A percentile compares a stretch with the other conserved stretches of the same genome.
Conservation (phyloP, 1,140 invertebrate species). For the Paracyclopina nana region DNA sequence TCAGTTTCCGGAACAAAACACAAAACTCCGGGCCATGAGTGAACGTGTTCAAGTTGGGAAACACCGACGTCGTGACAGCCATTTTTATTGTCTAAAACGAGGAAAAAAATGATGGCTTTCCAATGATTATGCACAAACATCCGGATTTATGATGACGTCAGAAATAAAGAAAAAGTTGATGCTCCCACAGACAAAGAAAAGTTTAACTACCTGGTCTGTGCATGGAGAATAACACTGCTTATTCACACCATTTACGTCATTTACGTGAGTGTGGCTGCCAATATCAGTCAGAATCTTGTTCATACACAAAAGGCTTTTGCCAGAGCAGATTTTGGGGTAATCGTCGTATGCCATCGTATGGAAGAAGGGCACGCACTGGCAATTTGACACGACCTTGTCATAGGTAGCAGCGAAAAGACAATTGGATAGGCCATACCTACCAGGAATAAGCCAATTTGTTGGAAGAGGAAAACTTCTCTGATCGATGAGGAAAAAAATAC, state of each 20-base stretch:
- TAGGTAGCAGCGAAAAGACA: not conserved
- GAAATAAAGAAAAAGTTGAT: too few species aligned
- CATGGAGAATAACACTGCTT: constrained; percentile 5
- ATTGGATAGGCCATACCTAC: constrained; percentile 1
- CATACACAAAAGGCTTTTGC: constrained; percentile 8
- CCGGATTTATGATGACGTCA: too few species aligned
- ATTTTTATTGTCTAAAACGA: constrained; percentile 1
- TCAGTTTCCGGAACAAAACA: not conserved
- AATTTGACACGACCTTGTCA: not conserved
- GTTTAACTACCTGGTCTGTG: too few species aligned
- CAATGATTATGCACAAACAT: too few species aligned
- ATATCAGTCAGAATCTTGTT: constrained; percentile 11
- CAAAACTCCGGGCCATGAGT: constrained; percentile 1
- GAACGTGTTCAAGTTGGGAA: constrained; percentile 11
- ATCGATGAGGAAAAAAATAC: too few species aligned
- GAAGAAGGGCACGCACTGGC: constrained; percentile 12
- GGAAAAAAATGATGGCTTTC: too few species aligned
- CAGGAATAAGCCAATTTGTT: too few species aligned
- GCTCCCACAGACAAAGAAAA: too few species aligned
- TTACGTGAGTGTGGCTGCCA: constrained; percentile 7
- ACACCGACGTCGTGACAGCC: constrained; percentile 13
- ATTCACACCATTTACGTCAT: not conserved
- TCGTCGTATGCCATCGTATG: constrained; percentile 11
- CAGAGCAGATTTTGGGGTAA: constrained; percentile 7
- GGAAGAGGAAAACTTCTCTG: too few species aligned